Percentiles rank a stretch among this genome's conserved stretches.
Evolutionary conservation across 1,140 invertebrate genomes (phyloP).

Genomic region (Maniola jurtina): DNA sequence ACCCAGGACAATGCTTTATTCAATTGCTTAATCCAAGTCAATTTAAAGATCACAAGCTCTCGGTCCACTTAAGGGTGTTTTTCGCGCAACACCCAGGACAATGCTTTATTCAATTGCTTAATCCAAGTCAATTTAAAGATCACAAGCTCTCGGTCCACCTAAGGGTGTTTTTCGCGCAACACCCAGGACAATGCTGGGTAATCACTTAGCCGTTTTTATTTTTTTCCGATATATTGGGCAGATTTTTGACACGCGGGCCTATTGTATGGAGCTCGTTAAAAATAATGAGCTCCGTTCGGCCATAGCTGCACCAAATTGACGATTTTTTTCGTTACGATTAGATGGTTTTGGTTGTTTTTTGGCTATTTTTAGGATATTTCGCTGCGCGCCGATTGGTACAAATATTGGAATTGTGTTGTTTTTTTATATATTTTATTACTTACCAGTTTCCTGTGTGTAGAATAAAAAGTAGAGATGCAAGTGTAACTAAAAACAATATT

Average conservation of each 20-base stretch:
- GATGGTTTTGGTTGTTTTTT: constrained; percentile 1
- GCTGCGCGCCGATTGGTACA: too few relatives aligned
- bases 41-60: not conserved
- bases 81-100: constrained; percentile 15
- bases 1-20: not conserved
- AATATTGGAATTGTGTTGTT: too few relatives aligned
- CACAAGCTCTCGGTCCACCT: not conserved
- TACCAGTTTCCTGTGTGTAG: too few relatives aligned
- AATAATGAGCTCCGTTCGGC: constrained; percentile 61
- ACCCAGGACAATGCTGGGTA: constrained; percentile 42
- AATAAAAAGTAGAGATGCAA: too few relatives aligned
- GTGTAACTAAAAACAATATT: too few relatives aligned
- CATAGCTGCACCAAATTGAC: constrained; percentile 13
- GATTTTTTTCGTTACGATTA: constrained; percentile 22
- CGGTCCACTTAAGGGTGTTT: constrained; percentile 12
- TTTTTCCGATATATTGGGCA: constrained; percentile 62
- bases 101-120: not conserved
- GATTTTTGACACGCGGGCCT: constrained; percentile 53
- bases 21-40: not conserved
- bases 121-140: not conserved
- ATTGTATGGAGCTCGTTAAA: constrained; percentile 59
- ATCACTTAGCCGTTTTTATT: constrained; percentile 57
- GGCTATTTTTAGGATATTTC: not conserved
- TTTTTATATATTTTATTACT: too few relatives aligned
- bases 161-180: constrained; percentile 25